Evolutionary conservation across 1,140 invertebrate genomes (phyloP), one percentile per base, ranked within the genome.

Genomic region (Coboldia fuscipes): DNA sequence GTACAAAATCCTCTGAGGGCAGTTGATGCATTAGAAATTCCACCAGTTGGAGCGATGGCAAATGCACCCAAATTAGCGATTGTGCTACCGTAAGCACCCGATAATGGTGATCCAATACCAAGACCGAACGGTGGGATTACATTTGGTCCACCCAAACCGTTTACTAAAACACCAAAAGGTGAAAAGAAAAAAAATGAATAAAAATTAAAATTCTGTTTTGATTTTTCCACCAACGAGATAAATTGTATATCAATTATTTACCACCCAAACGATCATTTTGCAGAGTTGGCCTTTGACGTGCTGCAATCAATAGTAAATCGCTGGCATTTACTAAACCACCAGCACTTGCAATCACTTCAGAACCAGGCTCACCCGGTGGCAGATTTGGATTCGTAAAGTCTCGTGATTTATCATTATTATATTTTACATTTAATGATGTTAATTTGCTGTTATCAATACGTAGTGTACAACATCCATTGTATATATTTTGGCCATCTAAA

Each of bases 391-490:
- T 97, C 40, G 93, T 98, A 63, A 93, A 99, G 60, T 99, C 94
- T 30, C 94, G 67, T 33, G 85, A 93, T 61, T 98, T 98, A 65
- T 98, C 94, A 61, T 99, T 99, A 66, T 98, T 98, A 65, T 93
- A 99, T 57, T 96, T 97, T 22, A 99, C 92, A 61, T 97, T 97
- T 39, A 99, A 65, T 38, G 82, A 89, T 38, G 81, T 78, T 68
- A 99, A 74, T 62, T 98, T 98, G 43, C 88, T 94, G 65, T 93
- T 98, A 60, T 99, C 94, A 47, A 99, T 97, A 51, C 90, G 81
- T 45, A 99, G 64, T n/a, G 89, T 97, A 66, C 93, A 97, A 65
- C 93, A 97, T 29, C 85, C 89, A 59, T 93, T 97, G 72, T 97
- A 98, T 46, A 98, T 94, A 53, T 97, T 97, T 61, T 97, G 93